These are phyloP conservation scores for Drosophila melanosoma DNA, from an alignment of 2,888 invertebrate species.

Conservation along the genomic window DNA sequence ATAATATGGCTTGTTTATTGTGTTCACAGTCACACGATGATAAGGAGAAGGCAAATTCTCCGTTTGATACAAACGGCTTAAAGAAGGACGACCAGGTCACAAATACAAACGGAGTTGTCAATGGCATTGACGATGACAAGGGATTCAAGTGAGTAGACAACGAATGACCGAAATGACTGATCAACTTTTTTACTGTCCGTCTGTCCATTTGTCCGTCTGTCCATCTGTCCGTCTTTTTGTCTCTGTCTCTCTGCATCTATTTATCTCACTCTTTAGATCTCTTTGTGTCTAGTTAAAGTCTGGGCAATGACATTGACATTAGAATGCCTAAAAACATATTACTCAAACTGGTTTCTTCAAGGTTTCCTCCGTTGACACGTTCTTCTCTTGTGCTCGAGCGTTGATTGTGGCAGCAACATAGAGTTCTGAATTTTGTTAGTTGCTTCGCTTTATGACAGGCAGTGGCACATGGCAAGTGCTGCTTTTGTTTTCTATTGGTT, in stretches of 20 bases:
- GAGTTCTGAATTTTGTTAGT: slow-evolving; percentile 26
- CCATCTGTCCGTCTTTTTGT: slow-evolving; percentile 16
- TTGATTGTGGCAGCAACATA: background rate
- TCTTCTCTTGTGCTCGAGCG: slow-evolving; percentile 24
- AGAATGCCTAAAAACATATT: slow-evolving; percentile 70
- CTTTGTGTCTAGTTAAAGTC: slow-evolving; percentile 52
- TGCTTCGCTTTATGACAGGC: background rate
- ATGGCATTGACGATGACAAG: slow-evolving; percentile 94
- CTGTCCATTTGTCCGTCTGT: too few species aligned
- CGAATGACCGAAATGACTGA: slow-evolving; percentile 20
- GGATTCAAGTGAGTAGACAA: slow-evolving; percentile 92
- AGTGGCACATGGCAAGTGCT: slow-evolving; percentile 9
- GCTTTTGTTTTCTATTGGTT: background rate
- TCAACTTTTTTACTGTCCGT: slow-evolving; percentile 25
- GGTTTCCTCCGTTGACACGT: slow-evolving; percentile 72
- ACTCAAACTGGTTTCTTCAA: slow-evolving; percentile 84
- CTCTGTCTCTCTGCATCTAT: background rate
- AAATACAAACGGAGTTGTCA: slow-evolving; percentile 87
- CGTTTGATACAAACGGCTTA: slow-evolving; percentile 85
- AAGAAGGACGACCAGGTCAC: slow-evolving; percentile 86
- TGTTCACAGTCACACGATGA: slow-evolving; percentile 85
- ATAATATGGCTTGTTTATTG: background rate
- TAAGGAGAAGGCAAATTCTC: slow-evolving; percentile 87
- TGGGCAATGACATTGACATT: slow-evolving; percentile 85
- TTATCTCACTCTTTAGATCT: too few species aligned